Conservation (phyloP, 2,888 invertebrate species). For the Xestia xanthographa region DNA sequence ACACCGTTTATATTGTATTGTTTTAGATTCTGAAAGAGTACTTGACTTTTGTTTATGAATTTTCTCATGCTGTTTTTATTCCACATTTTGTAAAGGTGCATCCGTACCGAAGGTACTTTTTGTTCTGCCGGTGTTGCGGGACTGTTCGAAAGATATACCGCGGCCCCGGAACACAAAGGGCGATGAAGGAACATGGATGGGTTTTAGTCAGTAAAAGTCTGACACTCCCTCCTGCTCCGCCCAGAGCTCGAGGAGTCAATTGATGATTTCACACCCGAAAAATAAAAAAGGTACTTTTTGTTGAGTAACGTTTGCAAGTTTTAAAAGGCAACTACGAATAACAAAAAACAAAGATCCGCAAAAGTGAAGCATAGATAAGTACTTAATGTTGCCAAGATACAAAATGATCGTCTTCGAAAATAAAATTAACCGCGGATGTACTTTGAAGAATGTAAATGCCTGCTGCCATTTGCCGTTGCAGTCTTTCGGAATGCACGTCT, state of each 20-base stretch:
- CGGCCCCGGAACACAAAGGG: too few relatives aligned
- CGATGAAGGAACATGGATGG: too few relatives aligned
- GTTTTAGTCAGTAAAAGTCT: too few relatives aligned
- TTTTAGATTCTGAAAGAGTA: background rate
- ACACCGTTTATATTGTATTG: background rate
- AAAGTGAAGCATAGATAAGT: background rate
- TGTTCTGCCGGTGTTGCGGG: too few relatives aligned
- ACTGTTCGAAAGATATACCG: too few relatives aligned
- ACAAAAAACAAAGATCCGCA: background rate
- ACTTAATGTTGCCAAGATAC: background rate
- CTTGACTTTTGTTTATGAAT: background rate
- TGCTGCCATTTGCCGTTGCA: too few relatives aligned
- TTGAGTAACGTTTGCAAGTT: background rate
- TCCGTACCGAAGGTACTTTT: background rate
- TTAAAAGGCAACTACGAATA: background rate
- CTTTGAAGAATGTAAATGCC: too few relatives aligned
- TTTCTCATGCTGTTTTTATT: background rate
- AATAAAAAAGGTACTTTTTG: background rate
- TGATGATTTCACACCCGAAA: too few relatives aligned
- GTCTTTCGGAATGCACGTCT: too few relatives aligned
- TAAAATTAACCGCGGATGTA: background rate
- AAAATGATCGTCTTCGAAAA: background rate
- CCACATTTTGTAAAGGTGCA: background rate
- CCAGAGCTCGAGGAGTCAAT: too few relatives aligned
- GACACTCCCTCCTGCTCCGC: too few relatives aligned